Conservation (phyloP, 1,140 invertebrate species). For the Calycopis cecrops region DNA sequence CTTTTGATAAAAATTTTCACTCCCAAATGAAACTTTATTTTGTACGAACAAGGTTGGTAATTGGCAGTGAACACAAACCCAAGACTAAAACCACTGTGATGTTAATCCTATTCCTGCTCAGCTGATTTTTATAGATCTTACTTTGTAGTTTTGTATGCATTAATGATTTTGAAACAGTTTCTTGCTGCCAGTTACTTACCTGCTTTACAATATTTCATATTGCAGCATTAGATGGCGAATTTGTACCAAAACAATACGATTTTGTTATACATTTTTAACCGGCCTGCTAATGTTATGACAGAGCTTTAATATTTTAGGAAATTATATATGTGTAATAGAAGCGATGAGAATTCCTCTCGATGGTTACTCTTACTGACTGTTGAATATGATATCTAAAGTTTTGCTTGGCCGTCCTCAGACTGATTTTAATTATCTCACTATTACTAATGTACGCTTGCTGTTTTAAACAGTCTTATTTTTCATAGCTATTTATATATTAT, state of each 20-base stretch:
- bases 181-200: slow-evolving; percentile 10
- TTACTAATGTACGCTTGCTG: too few relatives aligned
- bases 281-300: slow-evolving; percentile 5
- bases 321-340: slow-evolving; percentile 3
- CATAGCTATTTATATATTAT: too few relatives aligned
- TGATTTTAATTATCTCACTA: too few relatives aligned
- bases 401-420: too few relatives aligned
- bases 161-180: slow-evolving; percentile 16
- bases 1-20: slow-evolving; percentile 12
- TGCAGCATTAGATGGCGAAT: neutral
- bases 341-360: slow-evolving; percentile 5
- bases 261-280: slow-evolving; percentile 9
- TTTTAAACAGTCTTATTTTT: too few relatives aligned
- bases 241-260: slow-evolving; percentile 3
- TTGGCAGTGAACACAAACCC: slow-evolving; percentile 22
- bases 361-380: neutral
- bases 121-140: slow-evolving; percentile 13
- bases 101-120: slow-evolving; percentile 23
- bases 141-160: slow-evolving; percentile 18
- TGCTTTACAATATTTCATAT: slow-evolving; percentile 9
- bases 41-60: slow-evolving; percentile 14
- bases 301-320: slow-evolving; percentile 11
- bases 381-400: too few relatives aligned
- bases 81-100: slow-evolving; percentile 30
- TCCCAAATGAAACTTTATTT: slow-evolving; percentile 14